Base-by-base conservation (phyloP, 1,140 invertebrate genomes). In the Drosophila punjabiensis region DNA sequence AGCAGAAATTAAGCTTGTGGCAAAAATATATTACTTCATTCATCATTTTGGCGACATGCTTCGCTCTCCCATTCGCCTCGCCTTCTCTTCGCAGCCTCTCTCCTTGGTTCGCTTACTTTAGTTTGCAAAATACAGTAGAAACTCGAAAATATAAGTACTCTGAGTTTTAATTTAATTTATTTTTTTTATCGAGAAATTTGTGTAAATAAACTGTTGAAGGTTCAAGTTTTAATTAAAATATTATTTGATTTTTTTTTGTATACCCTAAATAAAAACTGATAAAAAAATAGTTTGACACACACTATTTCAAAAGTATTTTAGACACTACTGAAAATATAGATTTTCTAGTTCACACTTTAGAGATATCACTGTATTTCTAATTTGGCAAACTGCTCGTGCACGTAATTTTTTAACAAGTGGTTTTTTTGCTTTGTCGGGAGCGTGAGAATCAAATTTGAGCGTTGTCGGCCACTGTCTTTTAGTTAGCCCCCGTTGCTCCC, bases 11-110 rank as follows among this genome's bases (percentile, higher is more conserved):
- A 10, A 53, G 28, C 61, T 67, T 78, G 59, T 69, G 61, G 48
- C 43, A 65, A 58, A 71, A 67, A 79, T 67, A 58, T 79, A 83
- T 82, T 77, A 70, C 62, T 88, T 81, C 80, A 87, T 87, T 88
- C 81, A 83, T 84, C 66, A 87, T 62, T 50, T 39, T 45, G 11
- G 28, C 35, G 33, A 53, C 39, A 24, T 32, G 59, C 47, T 81
- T 37, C 8, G 33, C 32, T 41, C 50, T 58, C 62, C 39, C 39
- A 32, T 65, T 77, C 53, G 55, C 32, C 37, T 81, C 33, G 64
- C 43, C 52, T 37, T 37, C 58, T 74, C 11, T 45, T 60, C 50
- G 45, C n/a, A 37, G 30, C 64, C 32, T 14, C 53, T n/a, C 20
- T 47, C 37, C 11, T 53, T 33, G 28, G n/a, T 8, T 8, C 6